A percentile compares a stretch with the other conserved stretches of the same genome.
These are phyloP conservation scores for Oedothorax gibbosus DNA, from an alignment of 1,140 invertebrate species.

Conservation along the genomic window DNA sequence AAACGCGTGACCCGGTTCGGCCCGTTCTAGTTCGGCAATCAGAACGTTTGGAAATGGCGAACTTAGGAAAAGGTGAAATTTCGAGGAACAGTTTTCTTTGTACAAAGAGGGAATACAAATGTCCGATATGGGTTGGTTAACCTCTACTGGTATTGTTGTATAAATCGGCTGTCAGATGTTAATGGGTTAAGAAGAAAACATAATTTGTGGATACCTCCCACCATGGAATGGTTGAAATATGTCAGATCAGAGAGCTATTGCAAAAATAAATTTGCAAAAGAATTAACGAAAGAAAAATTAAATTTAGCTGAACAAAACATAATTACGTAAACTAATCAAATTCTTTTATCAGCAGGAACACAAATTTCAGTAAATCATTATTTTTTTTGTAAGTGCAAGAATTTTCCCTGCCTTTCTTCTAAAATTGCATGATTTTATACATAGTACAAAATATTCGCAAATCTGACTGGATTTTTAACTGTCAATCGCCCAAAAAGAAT, in stretches of 20 bases:
- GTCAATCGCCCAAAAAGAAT: too few relatives aligned
- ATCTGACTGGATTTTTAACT: too few relatives aligned
- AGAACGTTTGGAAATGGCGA: constrained; percentile 2
- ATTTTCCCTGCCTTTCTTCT: too few relatives aligned
- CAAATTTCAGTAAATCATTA: too few relatives aligned
- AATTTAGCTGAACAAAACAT: background rate
- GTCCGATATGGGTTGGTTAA: constrained; percentile 5
- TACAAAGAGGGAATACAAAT: background rate
- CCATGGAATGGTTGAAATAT: too few relatives aligned
- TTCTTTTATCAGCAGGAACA: too few relatives aligned
- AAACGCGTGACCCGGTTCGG: constrained; percentile 22
- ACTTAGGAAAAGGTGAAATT: constrained; percentile 17
- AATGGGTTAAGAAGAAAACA: background rate
- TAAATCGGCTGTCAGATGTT: background rate
- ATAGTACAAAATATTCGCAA: too few relatives aligned
- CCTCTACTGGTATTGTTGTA: constrained; percentile 24
- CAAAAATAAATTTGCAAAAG: background rate
- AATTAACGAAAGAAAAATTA: background rate
- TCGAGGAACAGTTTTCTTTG: background rate
- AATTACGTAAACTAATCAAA: too few relatives aligned
- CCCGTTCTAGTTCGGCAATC: constrained; percentile 10
- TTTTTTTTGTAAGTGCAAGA: too few relatives aligned
- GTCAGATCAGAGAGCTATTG: too few relatives aligned
- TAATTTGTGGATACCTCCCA: too few relatives aligned
- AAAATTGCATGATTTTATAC: too few relatives aligned